Percentiles rank a stretch among this genome's conserved stretches.
phyloP scores from a whole-genome alignment of 2,888 invertebrate genomes.

The Tupiocoris notatus region DNA sequence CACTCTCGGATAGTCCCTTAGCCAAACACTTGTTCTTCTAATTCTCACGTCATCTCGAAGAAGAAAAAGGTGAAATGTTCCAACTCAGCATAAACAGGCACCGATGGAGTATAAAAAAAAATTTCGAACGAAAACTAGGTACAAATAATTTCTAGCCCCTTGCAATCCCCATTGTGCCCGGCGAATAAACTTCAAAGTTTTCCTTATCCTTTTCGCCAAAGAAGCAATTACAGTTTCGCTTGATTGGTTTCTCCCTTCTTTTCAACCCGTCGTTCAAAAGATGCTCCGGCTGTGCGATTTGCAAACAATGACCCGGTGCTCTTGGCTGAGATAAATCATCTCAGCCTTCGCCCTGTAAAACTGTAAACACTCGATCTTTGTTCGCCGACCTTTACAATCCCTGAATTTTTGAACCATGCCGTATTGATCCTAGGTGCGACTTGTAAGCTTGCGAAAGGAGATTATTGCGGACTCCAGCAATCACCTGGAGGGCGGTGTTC shows the following conservation, averaged over 20 bases:
- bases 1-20: no score
- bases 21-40: no score
- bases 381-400: no score
- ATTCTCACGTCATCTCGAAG: no score
- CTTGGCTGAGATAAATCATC: no score
- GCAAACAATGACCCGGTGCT: constrained; percentile 33
- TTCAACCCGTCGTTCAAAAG: constrained; percentile 6
- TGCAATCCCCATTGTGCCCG: not conserved
- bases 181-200: not conserved
- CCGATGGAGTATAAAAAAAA: no score
- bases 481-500: not conserved
- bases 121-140: no score
- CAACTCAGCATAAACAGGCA: no score
- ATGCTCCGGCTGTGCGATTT: constrained; percentile 20
- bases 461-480: not conserved
- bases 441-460: not conserved
- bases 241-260: constrained; percentile 33
- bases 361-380: no score
- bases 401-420: no score
- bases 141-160: no score
- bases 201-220: constrained; percentile 15
- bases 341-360: not conserved
- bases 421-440: not conserved
- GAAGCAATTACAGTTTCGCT: constrained; percentile 19
- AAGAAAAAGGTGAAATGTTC: no score